phyloP scores from a whole-genome alignment of 2,888 invertebrate species.

The Macrosiphum euphorbiae region DNA sequence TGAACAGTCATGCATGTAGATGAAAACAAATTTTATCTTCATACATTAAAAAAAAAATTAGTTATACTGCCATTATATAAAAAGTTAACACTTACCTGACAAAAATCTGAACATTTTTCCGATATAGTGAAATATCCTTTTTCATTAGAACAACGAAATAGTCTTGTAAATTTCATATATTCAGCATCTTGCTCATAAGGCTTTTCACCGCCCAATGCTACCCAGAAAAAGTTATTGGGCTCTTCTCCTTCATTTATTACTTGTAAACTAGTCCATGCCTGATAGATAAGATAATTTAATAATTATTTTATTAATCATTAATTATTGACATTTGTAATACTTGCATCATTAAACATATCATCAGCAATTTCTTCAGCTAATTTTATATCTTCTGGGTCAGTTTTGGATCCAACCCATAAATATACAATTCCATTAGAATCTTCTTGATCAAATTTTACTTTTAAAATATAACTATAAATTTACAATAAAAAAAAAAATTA shows the following conservation, averaged over 20 bases:
- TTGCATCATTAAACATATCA: constrained; percentile 90
- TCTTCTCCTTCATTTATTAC: constrained; percentile 94
- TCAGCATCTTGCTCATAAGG: constrained; percentile 89
- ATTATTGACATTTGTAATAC: not conserved
- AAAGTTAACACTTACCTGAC: constrained; percentile 78
- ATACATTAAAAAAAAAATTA: not conserved
- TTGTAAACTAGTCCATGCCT: constrained; percentile 76
- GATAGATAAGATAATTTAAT: constrained; percentile 62
- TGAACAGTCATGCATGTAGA: not conserved
- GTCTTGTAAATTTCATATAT: constrained; percentile 91
- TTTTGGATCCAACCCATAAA: constrained; percentile 92
- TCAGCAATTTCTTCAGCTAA: constrained; percentile 93
- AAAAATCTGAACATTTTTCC: constrained; percentile 98
- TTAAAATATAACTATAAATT: constrained; percentile 84
- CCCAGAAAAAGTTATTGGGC: constrained; percentile 99
- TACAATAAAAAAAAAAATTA: constrained; percentile 63
- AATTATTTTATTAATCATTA: not conserved
- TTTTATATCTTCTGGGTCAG: constrained; percentile 87
- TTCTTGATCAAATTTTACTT: constrained; percentile 87
- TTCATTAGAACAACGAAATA: constrained; percentile 99
- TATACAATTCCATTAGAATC: constrained; percentile 88
- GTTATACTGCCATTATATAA: not conserved
- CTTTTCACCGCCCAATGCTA: constrained; percentile 92
- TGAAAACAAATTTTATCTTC: not conserved
- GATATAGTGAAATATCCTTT: constrained; percentile 99